Evolutionary conservation across 2,888 invertebrate genomes (phyloP), one percentile per base, ranked within the genome.

Genomic region (Drosophila nigricruria): DNA sequence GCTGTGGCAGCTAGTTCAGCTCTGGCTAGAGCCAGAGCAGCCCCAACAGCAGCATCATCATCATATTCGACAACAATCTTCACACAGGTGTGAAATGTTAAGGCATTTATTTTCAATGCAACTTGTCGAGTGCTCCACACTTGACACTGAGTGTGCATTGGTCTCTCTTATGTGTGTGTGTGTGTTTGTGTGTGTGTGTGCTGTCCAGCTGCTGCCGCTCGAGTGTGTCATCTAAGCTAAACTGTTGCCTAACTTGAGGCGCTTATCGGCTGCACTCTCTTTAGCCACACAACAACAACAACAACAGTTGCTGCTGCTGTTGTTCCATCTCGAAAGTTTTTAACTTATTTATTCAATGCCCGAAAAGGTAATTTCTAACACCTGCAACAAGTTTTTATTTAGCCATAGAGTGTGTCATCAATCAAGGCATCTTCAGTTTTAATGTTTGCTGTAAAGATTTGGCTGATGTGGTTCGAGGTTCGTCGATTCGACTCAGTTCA

Each of bases 71-170:
- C 77, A 52, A 23, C 38, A 20, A 20, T 42, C 62, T 45, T 27
- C 38, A 47, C 53, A 36, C 68, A 78, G 77, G 77, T 78, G 77
- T 78, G 77, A 78, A 78, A 81, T 62, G 72, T 59, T 71, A 58
- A 64, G 61, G 47, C 67, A 77, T 77, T 80, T 53, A 76, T 75
- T 62, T 65, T 58, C 36, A 40, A 65, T 70, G 79, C 54, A 52
- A 54, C 54, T 42, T 77, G 58, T 75, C 80, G 58, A 76, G 70
- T 65, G 80, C n/a, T 18, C 20, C 70, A 53, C 64, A 79, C 54
- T 49, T 49, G 30, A 54, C 27, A 58, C 53, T 52, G 25, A 43
- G 45, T 34, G 34, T 5, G 56, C 45, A 16, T 16, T 8, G 8
- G n/a, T n/a, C n/a, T n/a, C n/a, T n/a, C n/a, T n/a, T n/a, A n/a